Conservation (phyloP, 2,113 vertebrate genomes). For the Chaenocephalus aceratus region DNA sequence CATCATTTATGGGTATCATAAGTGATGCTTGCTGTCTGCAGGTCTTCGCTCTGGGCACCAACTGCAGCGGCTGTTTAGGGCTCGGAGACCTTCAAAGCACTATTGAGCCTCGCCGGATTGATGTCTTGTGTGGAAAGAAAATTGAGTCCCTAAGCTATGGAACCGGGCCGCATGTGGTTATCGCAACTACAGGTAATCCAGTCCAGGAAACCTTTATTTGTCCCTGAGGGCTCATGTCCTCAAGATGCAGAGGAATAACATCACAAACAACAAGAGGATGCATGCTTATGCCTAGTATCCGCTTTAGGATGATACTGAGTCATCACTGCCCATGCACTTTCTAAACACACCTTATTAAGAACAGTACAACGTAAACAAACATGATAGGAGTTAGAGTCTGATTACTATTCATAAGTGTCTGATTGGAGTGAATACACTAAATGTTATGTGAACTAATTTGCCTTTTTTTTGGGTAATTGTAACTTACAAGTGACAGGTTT, state of each 20-base stretch:
- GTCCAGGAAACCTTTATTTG: slow-evolving; percentile 35
- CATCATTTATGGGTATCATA: not conserved
- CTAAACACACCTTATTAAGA: not conserved
- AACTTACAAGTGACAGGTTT: not conserved
- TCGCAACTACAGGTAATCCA: slow-evolving; percentile 91
- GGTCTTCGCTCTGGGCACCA: slow-evolving; percentile 97
- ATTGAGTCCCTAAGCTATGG: slow-evolving; percentile 95
- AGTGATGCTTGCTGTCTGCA: slow-evolving; percentile 68
- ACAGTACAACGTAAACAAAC: too few relatives aligned
- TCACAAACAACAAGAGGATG: not conserved
- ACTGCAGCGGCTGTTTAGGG: slow-evolving; percentile 96
- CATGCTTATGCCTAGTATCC: slow-evolving; percentile 3
- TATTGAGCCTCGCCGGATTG: slow-evolving; percentile 92
- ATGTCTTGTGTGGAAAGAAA: slow-evolving; percentile 93
- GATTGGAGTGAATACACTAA: not conserved
- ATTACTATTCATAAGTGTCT: not conserved
- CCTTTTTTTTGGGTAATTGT: not conserved
- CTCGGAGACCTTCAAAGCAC: slow-evolving; percentile 94
- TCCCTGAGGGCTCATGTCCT: slow-evolving; percentile 8
- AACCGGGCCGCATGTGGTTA: slow-evolving; percentile 95
- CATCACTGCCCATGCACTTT: not conserved
- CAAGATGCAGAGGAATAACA: slow-evolving; percentile 4
- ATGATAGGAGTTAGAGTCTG: too few relatives aligned
- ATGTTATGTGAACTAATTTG: not conserved
- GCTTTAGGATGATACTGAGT: not conserved